Percentiles rank a stretch among this genome's conserved stretches.
Conservation (phyloP, 2,888 invertebrate species). For the Dastarcus helophoroides region DNA sequence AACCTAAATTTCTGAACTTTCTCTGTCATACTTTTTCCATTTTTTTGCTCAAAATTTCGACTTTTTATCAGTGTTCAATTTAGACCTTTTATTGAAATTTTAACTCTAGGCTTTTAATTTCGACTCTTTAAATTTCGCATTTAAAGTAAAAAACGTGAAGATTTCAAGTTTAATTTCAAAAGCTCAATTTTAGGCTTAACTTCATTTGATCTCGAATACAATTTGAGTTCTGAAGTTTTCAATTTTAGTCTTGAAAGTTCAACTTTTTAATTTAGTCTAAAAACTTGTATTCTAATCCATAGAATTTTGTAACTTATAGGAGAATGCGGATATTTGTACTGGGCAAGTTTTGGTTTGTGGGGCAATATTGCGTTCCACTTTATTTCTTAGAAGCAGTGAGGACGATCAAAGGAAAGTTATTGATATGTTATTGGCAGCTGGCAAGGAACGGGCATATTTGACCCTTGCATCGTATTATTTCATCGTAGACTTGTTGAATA, state of each 20-base stretch:
- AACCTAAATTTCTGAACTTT: no score
- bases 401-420: conserved; percentile 42
- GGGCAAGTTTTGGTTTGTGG: conserved; percentile 63
- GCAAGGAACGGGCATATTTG: conserved; percentile 51
- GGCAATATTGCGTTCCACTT: conserved; percentile 54
- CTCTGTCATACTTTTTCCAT: no score
- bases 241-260: no score
- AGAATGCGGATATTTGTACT: conserved; percentile 59
- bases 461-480: conserved; percentile 49
- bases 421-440: conserved; percentile 40
- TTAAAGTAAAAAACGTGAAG: no score
- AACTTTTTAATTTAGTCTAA: conserved; percentile 1
- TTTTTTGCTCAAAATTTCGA: no score
- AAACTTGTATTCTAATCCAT: conserved; percentile 6
- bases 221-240: no score
- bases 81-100: no score
- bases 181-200: background rate
- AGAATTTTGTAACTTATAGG: conserved; percentile 39
- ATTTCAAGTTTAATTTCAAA: background rate
- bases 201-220: no score
- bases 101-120: no score
- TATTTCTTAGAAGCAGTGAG: conserved; percentile 39
- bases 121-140: no score
- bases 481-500: conserved; percentile 50
- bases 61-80: no score